phyloP scores from a whole-genome alignment of 1,140 invertebrate species.

The Polyergus mexicanus region DNA sequence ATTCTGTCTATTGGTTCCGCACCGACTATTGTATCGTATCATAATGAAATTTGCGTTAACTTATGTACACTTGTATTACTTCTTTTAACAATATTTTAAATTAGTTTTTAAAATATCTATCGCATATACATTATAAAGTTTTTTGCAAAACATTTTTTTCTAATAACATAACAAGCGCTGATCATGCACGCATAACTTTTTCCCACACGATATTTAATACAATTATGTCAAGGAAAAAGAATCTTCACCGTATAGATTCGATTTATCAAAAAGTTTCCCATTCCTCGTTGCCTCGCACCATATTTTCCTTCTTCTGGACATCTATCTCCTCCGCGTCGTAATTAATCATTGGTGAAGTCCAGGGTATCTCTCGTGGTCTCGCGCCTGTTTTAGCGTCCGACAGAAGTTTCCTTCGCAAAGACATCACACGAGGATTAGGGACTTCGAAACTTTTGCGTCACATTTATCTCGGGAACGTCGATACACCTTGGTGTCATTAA shows the following conservation, averaged over 20 bases:
- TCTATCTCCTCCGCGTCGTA: slow-evolving; percentile 40
- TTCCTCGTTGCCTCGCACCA: slow-evolving; percentile 17
- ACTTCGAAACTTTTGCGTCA: slow-evolving; percentile 51
- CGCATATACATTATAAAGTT: not conserved
- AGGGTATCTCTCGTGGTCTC: slow-evolving; percentile 21
- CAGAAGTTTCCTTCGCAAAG: slow-evolving; percentile 35
- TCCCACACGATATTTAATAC: not conserved
- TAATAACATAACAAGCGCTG: not conserved
- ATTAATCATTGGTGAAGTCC: slow-evolving; percentile 62
- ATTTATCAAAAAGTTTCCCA: slow-evolving; percentile 64
- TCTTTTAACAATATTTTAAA: no score
- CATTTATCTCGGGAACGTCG: slow-evolving; percentile 52
- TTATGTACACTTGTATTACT: no score
- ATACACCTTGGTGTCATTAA: slow-evolving; percentile 26
- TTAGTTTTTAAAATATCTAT: not conserved
- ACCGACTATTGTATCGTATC: not conserved
- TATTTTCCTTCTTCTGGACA: not conserved
- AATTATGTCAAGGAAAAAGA: not conserved
- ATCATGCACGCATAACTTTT: not conserved
- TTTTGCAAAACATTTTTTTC: not conserved
- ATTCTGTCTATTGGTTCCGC: not conserved
- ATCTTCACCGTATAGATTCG: slow-evolving; percentile 41
- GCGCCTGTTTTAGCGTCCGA: slow-evolving; percentile 10
- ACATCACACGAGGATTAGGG: slow-evolving; percentile 43
- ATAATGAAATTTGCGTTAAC: not conserved